Conservation (phyloP, 2,797 vertebrate genomes). For the Perdix hodgsoniae region DNA sequence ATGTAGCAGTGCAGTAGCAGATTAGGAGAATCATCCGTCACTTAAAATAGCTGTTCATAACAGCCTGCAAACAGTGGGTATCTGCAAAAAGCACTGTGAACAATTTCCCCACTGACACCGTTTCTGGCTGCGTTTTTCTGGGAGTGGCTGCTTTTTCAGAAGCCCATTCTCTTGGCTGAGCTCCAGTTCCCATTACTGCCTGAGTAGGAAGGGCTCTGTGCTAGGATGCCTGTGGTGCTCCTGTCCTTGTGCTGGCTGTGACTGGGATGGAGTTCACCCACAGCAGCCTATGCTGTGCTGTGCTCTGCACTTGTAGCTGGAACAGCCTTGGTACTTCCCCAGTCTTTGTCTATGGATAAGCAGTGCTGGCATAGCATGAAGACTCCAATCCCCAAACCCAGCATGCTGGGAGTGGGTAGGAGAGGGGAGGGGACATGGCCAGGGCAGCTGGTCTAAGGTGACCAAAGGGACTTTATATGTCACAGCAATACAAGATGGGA, state of each 20-base stretch:
- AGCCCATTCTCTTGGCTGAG: not conserved
- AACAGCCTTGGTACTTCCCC: not conserved
- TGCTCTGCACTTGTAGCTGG: not conserved
- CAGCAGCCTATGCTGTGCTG: not conserved
- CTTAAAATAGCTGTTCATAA: constrained; percentile 27
- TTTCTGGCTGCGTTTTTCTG: not conserved
- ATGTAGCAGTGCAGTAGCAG: not conserved
- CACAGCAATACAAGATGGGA: not conserved
- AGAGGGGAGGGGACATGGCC: too few relatives aligned
- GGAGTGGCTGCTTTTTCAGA: not conserved
- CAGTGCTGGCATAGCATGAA: not conserved
- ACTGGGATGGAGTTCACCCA: not conserved
- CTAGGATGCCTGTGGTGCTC: not conserved
- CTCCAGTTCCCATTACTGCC: not conserved
- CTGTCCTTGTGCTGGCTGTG: not conserved
- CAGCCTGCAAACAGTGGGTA: not conserved
- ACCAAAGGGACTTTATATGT: not conserved
- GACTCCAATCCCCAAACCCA: not conserved
- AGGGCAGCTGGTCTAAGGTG: not conserved
- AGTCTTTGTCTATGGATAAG: not conserved
- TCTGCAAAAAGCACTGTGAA: not conserved
- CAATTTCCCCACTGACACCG: not conserved
- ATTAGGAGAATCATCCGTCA: not conserved
- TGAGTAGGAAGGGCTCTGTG: accelerated
- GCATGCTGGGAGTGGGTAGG: too few relatives aligned